These are phyloP conservation scores for Napeogenes inachia DNA, from an alignment of 2,888 invertebrate species.

Conservation along the genomic window DNA sequence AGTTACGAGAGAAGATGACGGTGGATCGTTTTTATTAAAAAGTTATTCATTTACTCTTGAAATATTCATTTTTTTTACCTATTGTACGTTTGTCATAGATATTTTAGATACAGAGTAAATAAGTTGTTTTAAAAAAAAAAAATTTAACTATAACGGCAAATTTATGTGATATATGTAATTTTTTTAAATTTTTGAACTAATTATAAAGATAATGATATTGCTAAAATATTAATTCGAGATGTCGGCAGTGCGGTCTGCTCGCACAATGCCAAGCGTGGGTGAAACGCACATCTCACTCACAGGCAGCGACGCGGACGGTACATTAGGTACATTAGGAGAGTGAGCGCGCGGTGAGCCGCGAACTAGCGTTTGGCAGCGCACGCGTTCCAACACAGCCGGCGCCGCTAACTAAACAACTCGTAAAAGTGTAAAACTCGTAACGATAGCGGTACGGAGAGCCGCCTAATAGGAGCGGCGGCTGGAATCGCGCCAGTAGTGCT, in stretches of 20 bases:
- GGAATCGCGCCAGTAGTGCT: slow-evolving; percentile 72
- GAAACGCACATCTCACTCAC: slow-evolving; percentile 70
- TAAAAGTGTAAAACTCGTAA: slow-evolving; percentile 77
- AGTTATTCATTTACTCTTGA: slow-evolving; percentile 21
- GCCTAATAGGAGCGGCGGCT: slow-evolving; percentile 73
- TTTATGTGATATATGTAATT: too few species aligned
- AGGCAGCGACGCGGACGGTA: slow-evolving; percentile 59
- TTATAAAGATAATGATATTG: too few species aligned
- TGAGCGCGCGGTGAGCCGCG: slow-evolving; percentile 72
- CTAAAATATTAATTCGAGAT: not conserved
- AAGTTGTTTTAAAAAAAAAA: too few species aligned
- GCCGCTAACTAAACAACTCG: slow-evolving; percentile 75
- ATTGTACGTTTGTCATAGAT: too few species aligned
- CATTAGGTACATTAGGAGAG: slow-evolving; percentile 67
- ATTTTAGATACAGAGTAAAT: too few species aligned
- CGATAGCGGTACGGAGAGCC: slow-evolving; percentile 60
- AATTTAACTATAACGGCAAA: too few species aligned
- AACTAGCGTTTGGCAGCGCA: slow-evolving; percentile 74
- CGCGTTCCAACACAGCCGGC: slow-evolving; percentile 58
- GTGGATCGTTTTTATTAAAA: slow-evolving; percentile 30
- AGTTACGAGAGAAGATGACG: slow-evolving; percentile 37
- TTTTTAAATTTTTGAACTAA: too few species aligned
- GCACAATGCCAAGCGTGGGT: slow-evolving; percentile 58
- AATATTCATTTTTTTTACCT: slow-evolving; percentile 23
- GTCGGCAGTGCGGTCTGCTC: slow-evolving; percentile 31